Evolutionary conservation across 2,113 vertebrate genomes (phyloP), one percentile per base, ranked within the genome.

Genomic region (Bujurquina vittata): DNA sequence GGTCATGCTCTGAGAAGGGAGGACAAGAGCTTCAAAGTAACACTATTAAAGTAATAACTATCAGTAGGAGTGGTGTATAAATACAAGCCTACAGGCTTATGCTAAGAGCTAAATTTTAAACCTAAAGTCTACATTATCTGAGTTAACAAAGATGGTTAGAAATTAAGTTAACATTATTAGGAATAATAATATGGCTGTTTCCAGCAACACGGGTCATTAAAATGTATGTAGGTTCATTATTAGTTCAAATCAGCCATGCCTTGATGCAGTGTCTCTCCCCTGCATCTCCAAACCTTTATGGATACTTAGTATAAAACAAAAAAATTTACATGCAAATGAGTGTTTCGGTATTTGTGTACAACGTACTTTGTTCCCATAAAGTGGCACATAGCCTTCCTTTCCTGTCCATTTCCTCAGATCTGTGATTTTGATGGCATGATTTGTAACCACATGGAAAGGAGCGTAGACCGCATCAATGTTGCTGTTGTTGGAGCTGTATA

Each of bases 401-500:
- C 96, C 89, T 10, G 95, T 93, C 98, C 97, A 99, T 84, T 96
- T 97, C 94, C 94, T 98, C 62, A 99, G 94, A 92, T 97, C 88
- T 1, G 94, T 94, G 20, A 89, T 63, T 46, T 95, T 96, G 81
- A 82, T 61, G 6, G 67, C 15, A 40, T 87, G 94, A 33, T 83
- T 95, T 43, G 87, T 84, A 43, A 83, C 79, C 54, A 85, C 88
- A 31, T 89, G 94, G 54, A 95, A 92, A 54, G 95, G 83, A 17
- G 95, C 92, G 33, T 94, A 96, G 72, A 95, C 87, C 20, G 95
- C 91, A 17, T 97, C 96, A 1, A 72, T 54, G 67, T 49, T 96
- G 80, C 90, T 88, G n/a, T 95, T 97, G 94, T 96, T 97, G 26
- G 97, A 99, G 93, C 95, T 97, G 91, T 97, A 98, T 92, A 99